Base-by-base conservation (phyloP, 2,113 vertebrate genomes). In the Eudyptes chrysolophus region DNA sequence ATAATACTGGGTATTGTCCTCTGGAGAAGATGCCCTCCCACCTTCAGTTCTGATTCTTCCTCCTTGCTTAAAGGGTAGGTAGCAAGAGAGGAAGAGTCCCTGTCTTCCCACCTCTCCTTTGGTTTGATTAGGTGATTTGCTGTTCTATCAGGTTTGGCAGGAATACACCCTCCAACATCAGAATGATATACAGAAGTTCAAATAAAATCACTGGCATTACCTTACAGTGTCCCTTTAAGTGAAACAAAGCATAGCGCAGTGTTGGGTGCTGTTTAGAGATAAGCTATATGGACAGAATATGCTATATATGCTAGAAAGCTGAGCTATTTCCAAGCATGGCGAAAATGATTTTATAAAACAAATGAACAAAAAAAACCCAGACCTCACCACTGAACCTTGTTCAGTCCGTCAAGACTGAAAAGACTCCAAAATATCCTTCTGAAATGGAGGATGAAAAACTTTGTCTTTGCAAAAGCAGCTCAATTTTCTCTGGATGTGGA, bases 291-390 rank as follows among this genome's bases (percentile, higher is more conserved):
- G 46, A 38, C 58, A 81, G 64, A 82, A 72, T 60, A 27, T 46
- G n/a, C 32, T 71, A 4, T 54, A 1, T 60, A 20, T 94, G 25
- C 42, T 79, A 26, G 68, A 54, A 89, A 54, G 42, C 62, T 0
- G 2, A 77, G 46, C 29, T 66, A 9, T 75, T 95, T 81, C 61
- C 32, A 87, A 26, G 40, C 30, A 29, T 13, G 16, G 29, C 11
- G 21, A 55, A 79, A 62, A 27, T 44, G 1, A 38, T 89, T 79
- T 76, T 94, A 16, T 66, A 57, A 86, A 96, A 32, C 32, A 46
- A 52, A 55, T 0, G 6, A 49, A 66, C 3, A 9, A 75, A 54
- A 22, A 26, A 2, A 0, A 1, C 13, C 3, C 22, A 32, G n/a
- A 22, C 27, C 14, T 57, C 36, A 36, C 25, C 10, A 42, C 22